Evolutionary conservation across 2,113 vertebrate species (phyloP).

Genomic region (Lontra canadensis): DNA sequence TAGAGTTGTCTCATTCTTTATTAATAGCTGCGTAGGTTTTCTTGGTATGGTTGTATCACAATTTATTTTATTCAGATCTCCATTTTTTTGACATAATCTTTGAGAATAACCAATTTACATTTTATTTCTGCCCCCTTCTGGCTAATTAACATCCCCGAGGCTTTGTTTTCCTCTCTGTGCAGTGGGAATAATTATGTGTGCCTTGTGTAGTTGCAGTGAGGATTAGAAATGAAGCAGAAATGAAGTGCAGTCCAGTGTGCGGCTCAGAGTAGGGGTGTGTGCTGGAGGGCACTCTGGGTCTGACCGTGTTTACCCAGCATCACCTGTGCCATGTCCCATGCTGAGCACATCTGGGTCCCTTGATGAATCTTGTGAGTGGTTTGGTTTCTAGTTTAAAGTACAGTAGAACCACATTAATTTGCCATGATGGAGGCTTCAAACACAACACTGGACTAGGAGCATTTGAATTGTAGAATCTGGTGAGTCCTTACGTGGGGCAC

Average conservation of each 20-base stretch:
- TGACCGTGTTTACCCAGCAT: fast-evolving
- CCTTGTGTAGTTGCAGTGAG: not conserved
- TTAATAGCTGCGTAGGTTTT: not conserved
- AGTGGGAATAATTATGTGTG: not conserved
- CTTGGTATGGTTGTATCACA: not conserved
- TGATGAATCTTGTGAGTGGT: not conserved
- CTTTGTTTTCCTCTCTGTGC: not conserved
- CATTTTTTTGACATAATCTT: not conserved
- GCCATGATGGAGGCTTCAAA: not conserved
- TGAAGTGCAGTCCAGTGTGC: fast-evolving
- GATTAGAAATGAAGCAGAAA: not conserved
- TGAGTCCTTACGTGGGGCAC: fast-evolving
- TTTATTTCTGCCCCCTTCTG: not conserved
- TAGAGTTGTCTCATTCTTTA: not conserved
- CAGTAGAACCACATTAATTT: not conserved
- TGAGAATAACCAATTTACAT: slow-evolving; percentile 5
- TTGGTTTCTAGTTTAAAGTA: not conserved
- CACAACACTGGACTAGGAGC: not conserved
- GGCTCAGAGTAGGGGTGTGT: fast-evolving
- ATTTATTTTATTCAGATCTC: not conserved
- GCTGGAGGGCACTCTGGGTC: too few species aligned
- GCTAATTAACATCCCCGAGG: not conserved
- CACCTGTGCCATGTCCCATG: fast-evolving
- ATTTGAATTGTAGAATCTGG: too few species aligned
- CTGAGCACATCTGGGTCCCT: not conserved